Percentiles rank a stretch among this genome's conserved stretches.
Evolutionary conservation across 2,113 vertebrate species (phyloP).

Genomic region (Zosterops pallidus): DNA sequence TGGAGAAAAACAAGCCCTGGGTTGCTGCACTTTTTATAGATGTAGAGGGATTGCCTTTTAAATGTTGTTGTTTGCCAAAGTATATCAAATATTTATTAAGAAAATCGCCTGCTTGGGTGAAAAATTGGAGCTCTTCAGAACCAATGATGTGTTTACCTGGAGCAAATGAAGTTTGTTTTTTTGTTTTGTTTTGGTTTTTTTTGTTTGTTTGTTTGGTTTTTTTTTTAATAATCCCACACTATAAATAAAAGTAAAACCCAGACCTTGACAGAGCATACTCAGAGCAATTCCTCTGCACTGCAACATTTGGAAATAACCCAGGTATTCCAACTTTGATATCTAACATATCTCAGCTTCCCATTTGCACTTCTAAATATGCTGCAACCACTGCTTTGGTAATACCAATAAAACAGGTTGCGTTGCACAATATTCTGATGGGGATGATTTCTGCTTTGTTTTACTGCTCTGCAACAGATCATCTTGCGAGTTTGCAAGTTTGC

Average conservation of each 20-base stretch:
- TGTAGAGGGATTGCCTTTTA: constrained; percentile 15
- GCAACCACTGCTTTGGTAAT: neutral
- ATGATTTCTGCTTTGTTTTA: neutral
- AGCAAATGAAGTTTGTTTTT: neutral
- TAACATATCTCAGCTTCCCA: neutral
- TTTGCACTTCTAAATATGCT: neutral
- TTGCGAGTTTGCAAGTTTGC: neutral
- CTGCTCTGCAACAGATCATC: neutral
- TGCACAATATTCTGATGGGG: neutral
- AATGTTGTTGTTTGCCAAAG: constrained; percentile 32
- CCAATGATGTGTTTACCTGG: neutral
- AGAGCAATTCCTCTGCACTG: neutral
- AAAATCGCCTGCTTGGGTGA: neutral
- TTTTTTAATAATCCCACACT: neutral
- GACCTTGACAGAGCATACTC: neutral
- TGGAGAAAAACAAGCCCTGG: constrained; percentile 4
- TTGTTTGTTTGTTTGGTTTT: too few species aligned
- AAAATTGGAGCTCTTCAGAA: constrained; percentile 3
- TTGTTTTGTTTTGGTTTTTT: too few species aligned
- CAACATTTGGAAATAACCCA: neutral
- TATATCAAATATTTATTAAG: constrained; percentile 47
- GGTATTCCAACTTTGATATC: neutral
- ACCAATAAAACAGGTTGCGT: neutral
- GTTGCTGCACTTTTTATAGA: neutral
- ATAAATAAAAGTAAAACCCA: neutral